These are phyloP conservation scores for Arbacia lixula DNA, from an alignment of 53 echinoderm and acorn worm genomes.

Conservation along the genomic window DNA sequence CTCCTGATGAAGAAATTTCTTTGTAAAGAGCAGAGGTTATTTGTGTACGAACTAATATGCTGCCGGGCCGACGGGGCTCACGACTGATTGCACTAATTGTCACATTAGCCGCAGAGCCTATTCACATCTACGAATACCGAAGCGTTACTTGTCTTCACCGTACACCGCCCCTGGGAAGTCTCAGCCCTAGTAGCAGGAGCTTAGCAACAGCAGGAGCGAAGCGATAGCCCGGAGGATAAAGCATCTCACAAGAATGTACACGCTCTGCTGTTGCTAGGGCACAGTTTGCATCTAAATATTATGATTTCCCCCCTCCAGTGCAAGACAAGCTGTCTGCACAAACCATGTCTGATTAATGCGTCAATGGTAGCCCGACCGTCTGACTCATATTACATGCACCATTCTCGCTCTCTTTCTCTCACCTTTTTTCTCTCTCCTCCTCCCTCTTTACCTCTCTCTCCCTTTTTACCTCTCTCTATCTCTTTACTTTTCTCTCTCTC, in stretches of 20 bases:
- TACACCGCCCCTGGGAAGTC: no score
- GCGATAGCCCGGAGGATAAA: slow-evolving; percentile 9
- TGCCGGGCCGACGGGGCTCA: no score
- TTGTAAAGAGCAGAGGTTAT: no score
- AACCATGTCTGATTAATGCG: slow-evolving; percentile 25
- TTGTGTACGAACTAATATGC: no score
- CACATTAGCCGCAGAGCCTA: no score
- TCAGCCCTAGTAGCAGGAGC: no score
- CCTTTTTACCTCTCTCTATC: not conserved
- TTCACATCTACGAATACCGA: no score
- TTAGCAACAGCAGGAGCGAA: no score
- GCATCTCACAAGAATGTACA: slow-evolving; percentile 29
- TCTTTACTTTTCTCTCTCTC: not conserved
- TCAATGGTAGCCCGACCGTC: slow-evolving; percentile 22
- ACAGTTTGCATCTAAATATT: slow-evolving; percentile 21
- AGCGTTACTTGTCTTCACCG: no score
- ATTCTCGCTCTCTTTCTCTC: not conserved
- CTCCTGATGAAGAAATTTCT: no score
- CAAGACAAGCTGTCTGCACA: slow-evolving; percentile 14
- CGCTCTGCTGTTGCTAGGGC: slow-evolving; percentile 34
- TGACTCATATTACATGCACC: not conserved
- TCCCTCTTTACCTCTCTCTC: not conserved
- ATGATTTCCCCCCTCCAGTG: slow-evolving; percentile 1
- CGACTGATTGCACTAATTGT: no score
- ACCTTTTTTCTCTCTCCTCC: not conserved